Evolutionary conservation across 2,113 vertebrate species (phyloP), one percentile per base, ranked within the genome.

Genomic region (Chrysochloris asiatica): DNA sequence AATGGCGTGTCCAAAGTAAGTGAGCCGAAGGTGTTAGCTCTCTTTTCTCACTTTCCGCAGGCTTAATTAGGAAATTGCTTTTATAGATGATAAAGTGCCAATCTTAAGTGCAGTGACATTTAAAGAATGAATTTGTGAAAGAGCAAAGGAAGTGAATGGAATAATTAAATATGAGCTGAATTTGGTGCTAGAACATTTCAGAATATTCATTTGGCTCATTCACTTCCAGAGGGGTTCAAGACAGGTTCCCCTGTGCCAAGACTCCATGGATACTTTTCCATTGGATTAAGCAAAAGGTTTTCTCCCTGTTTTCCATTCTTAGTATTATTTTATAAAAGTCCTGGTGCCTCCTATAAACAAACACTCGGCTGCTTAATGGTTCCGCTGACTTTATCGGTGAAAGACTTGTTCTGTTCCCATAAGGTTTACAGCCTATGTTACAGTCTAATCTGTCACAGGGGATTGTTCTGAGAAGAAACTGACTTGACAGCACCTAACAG

Each of bases 81-180:
- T 90, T 92, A 50, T 11, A 26, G 67, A 48, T 43, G 69, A 72
- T 19, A 82, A 59, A 48, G 16, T 33, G 0, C 3, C 48, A 67
- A 78, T 83, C 56, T 72, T 65, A 84, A 77, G 71, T 72, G 6
- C 92, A 77, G 47, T 86, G 80, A 81, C 95, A 97, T 94, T 52
- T 88, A 19, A 77, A 88, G 71, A 71, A 61, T 48, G 83, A 69
- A 5, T 67, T 11, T 94, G 85, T 95, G 83, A 96, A 96, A 82
- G 52, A 54, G 77, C 38, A 43, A 90, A 92, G 59, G 92, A 92
- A 83, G 47, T 48, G 61, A 65, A 21, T 50, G 28, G 24, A 75
- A 87, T 77, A 24, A 83, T 61, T 30, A 89, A 86, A 89, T 69
- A 21, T 17, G 43, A 79, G 43, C 71, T 90, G 61, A 47, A 76